Conservation (phyloP, 2,888 invertebrate species). For the Myopa testacea region DNA sequence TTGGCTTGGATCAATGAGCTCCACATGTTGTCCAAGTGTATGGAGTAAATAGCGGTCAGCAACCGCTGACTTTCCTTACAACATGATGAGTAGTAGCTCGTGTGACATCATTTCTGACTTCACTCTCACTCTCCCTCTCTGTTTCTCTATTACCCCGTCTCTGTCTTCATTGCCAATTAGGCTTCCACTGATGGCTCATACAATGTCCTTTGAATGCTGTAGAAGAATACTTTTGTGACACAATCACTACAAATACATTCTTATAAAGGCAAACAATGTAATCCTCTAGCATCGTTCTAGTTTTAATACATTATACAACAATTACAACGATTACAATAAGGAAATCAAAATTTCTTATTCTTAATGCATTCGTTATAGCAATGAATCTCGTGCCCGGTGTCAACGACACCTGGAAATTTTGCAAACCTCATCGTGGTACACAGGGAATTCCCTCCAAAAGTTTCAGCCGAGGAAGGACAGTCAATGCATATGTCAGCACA, state of each 20-base stretch:
- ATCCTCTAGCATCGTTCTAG: neutral
- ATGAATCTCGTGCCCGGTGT: constrained; percentile 39
- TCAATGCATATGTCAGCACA: neutral
- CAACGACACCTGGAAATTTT: constrained; percentile 49
- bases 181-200: neutral
- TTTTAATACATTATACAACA: constrained; percentile 15
- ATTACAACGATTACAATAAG: constrained; percentile 3
- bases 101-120: neutral
- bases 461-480: neutral
- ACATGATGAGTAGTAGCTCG: neutral
- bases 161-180: constrained; percentile 10
- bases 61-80: constrained; percentile 2
- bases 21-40: too few relatives aligned
- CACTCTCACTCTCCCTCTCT: neutral
- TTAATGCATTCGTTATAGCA: constrained; percentile 8
- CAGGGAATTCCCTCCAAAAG: constrained; percentile 28
- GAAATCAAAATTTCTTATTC: constrained; percentile 16
- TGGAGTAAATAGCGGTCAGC: neutral
- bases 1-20: too few relatives aligned
- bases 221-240: neutral
- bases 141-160: neutral
- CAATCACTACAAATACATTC: neutral
- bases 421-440: constrained; percentile 11
- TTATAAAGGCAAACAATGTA: constrained; percentile 1
- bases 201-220: neutral